These are phyloP conservation scores for Drosophila suboccidentalis DNA, from an alignment of 2,888 invertebrate species.

Conservation along the genomic window DNA sequence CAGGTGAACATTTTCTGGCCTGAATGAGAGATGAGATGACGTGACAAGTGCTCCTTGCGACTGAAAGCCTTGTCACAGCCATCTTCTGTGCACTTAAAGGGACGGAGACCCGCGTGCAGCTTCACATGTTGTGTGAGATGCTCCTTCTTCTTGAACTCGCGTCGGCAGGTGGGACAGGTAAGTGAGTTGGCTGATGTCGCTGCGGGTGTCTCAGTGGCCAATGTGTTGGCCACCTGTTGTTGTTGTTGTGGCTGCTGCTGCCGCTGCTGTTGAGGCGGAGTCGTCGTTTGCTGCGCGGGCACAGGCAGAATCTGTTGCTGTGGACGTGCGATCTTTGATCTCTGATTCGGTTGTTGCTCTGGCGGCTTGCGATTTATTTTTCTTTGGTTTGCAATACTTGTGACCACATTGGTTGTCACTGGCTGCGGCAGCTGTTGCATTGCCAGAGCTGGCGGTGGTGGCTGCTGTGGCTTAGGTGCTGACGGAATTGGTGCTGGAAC, in stretches of 20 bases:
- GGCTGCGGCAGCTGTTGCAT: conserved; percentile 24
- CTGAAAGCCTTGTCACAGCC: conserved; percentile 89
- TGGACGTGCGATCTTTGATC: conserved; percentile 37
- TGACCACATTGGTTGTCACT: conserved; percentile 6
- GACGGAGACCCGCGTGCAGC: conserved; percentile 89
- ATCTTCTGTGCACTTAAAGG: conserved; percentile 88
- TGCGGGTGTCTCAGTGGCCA: conserved; percentile 22
- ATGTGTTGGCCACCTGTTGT: conserved; percentile 23
- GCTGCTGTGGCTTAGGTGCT: conserved; percentile 57
- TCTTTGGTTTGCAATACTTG: conserved; percentile 47
- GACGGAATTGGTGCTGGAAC: conserved; percentile 50
- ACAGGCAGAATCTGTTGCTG: conserved; percentile 63
- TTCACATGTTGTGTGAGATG: conserved; percentile 90
- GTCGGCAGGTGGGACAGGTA: conserved; percentile 86
- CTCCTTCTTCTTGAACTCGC: conserved; percentile 89
- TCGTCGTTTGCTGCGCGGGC: conserved; percentile 24
- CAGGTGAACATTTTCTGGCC: conserved; percentile 89
- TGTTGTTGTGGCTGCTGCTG: conserved; percentile 60
- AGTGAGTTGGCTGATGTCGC: conserved; percentile 28
- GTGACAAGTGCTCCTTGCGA: conserved; percentile 89
- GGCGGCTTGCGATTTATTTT: conserved; percentile 54
- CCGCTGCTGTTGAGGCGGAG: conserved; percentile 23
- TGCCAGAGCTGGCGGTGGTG: conserved; percentile 43
- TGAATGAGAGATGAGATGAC: conserved; percentile 89
- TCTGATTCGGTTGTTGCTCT: conserved; percentile 30